Evolutionary conservation across 2,888 invertebrate species (phyloP).

Genomic region (Drosophila borealis): DNA sequence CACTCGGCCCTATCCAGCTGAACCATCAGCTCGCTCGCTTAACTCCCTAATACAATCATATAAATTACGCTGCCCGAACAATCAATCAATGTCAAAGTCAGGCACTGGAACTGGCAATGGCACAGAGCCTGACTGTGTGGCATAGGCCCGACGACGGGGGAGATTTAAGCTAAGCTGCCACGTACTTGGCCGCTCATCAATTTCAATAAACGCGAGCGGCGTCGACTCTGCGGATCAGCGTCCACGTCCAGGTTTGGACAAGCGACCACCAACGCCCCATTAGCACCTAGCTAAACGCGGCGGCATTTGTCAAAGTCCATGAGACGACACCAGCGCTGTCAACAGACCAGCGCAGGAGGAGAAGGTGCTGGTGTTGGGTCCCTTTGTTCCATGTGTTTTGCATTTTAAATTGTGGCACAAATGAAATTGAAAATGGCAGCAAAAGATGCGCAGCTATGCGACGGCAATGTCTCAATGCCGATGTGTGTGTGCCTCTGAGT

Average conservation of each 20-base stretch:
- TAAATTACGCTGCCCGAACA: conserved; percentile 75
- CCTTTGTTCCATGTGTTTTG: conserved; percentile 69
- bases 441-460: conserved; percentile 73
- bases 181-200: conserved; percentile 77
- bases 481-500: conserved; percentile 14
- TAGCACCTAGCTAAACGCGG: conserved; percentile 71
- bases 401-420: conserved; percentile 79
- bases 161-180: conserved; percentile 75
- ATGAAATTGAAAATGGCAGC: conserved; percentile 76
- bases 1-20: conserved; percentile 4
- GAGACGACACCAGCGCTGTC: conserved; percentile 38
- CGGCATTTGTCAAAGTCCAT: conserved; percentile 73
- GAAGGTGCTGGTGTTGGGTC: background rate
- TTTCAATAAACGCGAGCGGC: conserved; percentile 66
- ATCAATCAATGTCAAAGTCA: conserved; percentile 78
- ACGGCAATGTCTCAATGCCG: conserved; percentile 53
- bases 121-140: conserved; percentile 17
- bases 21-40: conserved; percentile 10
- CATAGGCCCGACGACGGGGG: conserved; percentile 47
- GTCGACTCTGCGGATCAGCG: conserved; percentile 21
- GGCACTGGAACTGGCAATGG: conserved; percentile 44
- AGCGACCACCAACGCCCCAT: conserved; percentile 62
- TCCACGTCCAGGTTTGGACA: conserved; percentile 13
- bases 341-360: conserved; percentile 4
- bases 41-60: conserved; percentile 73